Evolutionary conservation across 2,888 invertebrate species (phyloP).

Genomic region (Pemphredon lugubris): DNA sequence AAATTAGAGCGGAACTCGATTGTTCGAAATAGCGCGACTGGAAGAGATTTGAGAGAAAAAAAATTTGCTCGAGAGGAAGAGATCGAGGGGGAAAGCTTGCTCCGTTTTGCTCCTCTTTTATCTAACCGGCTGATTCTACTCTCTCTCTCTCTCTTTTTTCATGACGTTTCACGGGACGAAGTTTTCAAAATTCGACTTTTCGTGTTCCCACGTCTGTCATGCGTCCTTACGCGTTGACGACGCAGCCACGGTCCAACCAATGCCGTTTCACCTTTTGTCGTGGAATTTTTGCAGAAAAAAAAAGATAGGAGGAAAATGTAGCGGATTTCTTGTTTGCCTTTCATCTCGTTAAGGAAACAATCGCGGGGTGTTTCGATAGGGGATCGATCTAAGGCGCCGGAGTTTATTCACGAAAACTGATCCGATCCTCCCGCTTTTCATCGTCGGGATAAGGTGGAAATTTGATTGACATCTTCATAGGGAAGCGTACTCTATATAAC

Average conservation of each 20-base stretch:
- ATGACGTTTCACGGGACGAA: constrained; percentile 1
- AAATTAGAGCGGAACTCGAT: constrained; percentile 70
- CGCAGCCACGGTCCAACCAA: background rate
- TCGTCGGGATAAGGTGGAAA: background rate
- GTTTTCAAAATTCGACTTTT: constrained; percentile 49
- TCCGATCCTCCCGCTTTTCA: constrained; percentile 13
- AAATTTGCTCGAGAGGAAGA: constrained; percentile 34
- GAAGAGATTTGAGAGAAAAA: constrained; percentile 62
- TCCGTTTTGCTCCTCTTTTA: constrained; percentile 16
- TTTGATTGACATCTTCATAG: constrained; percentile 39
- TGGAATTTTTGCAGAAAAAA: constrained; percentile 20
- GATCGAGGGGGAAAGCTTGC: constrained; percentile 7
- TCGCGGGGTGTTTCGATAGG: constrained; percentile 3
- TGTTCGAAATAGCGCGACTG: constrained; percentile 69
- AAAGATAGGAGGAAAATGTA: constrained; percentile 14
- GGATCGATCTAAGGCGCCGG: background rate
- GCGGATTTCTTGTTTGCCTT: constrained; percentile 10
- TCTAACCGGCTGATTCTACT: background rate
- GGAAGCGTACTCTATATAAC: constrained; percentile 19
- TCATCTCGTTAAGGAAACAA: constrained; percentile 33
- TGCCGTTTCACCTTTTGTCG: constrained; percentile 18
- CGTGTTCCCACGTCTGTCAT: constrained; percentile 67
- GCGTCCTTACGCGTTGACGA: too few relatives aligned
- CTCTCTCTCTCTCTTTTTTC: constrained; percentile 7
- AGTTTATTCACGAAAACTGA: constrained; percentile 1